Base-by-base conservation (phyloP, 2,113 vertebrate genomes). In the Menura novaehollandiae region DNA sequence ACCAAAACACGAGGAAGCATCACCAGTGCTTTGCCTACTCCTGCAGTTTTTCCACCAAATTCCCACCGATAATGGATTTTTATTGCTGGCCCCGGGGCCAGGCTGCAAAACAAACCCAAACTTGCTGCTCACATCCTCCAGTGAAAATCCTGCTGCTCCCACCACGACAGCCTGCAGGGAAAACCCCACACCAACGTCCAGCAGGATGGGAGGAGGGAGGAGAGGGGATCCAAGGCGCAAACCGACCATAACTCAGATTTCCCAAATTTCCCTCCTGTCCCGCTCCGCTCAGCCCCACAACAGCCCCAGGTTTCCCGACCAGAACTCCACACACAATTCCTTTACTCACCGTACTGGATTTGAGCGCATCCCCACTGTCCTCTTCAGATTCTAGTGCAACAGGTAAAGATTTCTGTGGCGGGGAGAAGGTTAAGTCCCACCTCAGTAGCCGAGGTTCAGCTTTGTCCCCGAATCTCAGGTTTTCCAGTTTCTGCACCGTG, bases 401-500 rank as follows among this genome's bases (percentile, higher is more conserved):
- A 87, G 99, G 99, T 94, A 98, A 98, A 95, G 99, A 99, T 98
- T 98, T 99, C 96, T 99, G 98, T 94, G 99, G 99, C 0, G 99
- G 99, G 92, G 99, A 99, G 97, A 99, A 99, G 96, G 99, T 99
- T 94, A 99, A 98, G 98, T 99, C 99, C 98, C 99, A 99, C 97
- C 99, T 98, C 97, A 99, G 98, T 55, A 99, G 99, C 98, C 99
- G 99, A 83, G 99, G 98, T 97, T 99, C 99, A 13, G 98, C 97
- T 97, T 99, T 98, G 77, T 98, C 98, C 96, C 98, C 99, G 75
- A 99, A 98, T 98, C 99, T 98, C 98, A 99, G 98, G 97, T 98
- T 99, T 97, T 99, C 99, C 98, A 99, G 98, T 98, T 99, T 99
- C 98, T 99, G 99, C 94, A 99, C 99, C 6, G 99, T 98, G 95